phyloP scores from a whole-genome alignment of 2,888 invertebrate species.

The Bombylius discolor region DNA sequence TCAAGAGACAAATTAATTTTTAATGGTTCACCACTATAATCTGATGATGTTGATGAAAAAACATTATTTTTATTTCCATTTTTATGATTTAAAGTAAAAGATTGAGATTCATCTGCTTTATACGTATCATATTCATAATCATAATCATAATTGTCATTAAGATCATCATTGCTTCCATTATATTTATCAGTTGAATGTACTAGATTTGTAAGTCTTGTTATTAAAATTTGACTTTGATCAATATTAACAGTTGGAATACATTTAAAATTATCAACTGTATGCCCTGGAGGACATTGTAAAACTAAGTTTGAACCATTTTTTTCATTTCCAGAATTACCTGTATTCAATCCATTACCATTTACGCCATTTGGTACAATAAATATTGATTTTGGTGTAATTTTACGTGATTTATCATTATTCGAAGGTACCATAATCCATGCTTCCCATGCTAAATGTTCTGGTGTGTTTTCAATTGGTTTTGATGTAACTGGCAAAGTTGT shows the following conservation, averaged over 20 bases:
- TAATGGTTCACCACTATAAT: constrained; percentile 26
- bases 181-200: constrained; percentile 13
- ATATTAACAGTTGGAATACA: constrained; percentile 31
- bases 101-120: constrained; percentile 9
- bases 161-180: constrained; percentile 2
- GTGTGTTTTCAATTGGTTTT: constrained; percentile 34
- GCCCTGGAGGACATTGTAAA: constrained; percentile 28
- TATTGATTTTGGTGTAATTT: constrained; percentile 36
- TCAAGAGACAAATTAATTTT: constrained; percentile 33
- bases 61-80: background rate
- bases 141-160: constrained; percentile 21
- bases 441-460: constrained; percentile 34
- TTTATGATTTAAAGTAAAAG: background rate
- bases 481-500: constrained; percentile 33
- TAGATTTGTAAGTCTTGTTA: constrained; percentile 21
- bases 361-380: constrained; percentile 28
- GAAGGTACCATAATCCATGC: constrained; percentile 32
- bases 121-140: constrained; percentile 23
- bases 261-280: constrained; percentile 26
- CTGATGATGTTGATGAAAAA: background rate
- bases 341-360: background rate
- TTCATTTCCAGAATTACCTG: background rate
- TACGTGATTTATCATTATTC: constrained; percentile 28
- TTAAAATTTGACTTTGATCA: constrained; percentile 18
- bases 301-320: background rate